Percentiles rank a stretch among this genome's conserved stretches.
Conservation (phyloP, 2,113 vertebrate genomes). For the human region DNA sequence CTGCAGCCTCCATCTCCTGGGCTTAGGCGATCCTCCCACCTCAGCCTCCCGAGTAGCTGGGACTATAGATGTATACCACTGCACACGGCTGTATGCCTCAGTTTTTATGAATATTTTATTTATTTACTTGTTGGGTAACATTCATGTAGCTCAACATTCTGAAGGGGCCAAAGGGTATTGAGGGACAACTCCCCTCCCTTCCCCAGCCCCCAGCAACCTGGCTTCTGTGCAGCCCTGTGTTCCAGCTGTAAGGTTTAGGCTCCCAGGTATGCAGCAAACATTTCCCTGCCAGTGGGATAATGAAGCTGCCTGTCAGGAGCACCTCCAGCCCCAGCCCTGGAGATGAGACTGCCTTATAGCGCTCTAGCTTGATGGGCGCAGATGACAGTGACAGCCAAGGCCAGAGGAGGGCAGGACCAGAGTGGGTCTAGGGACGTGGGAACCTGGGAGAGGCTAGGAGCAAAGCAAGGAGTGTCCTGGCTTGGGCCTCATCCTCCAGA, state of each 20-base stretch:
- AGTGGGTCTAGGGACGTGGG: not conserved
- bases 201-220: not conserved
- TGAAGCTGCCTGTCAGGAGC: not conserved
- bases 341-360: not conserved
- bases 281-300: not conserved
- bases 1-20: not conserved
- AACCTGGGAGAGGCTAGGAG: not conserved
- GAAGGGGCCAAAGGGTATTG: not conserved
- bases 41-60: not conserved
- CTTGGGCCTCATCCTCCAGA: fast-evolving
- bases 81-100: not conserved
- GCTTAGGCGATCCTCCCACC: not conserved
- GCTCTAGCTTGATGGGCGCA: not conserved
- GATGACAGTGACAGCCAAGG: not conserved
- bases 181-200: not conserved
- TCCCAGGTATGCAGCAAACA: not conserved
- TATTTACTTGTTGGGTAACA: not conserved
- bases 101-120: not conserved
- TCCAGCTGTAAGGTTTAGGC: not conserved
- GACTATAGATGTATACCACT: not conserved
- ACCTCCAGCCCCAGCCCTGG: not conserved
- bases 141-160: not conserved
- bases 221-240: not conserved
- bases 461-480: not conserved
- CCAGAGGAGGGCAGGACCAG: not conserved